Base-by-base conservation (phyloP, 2,113 vertebrate species). In the Peromyscus leucopus region DNA sequence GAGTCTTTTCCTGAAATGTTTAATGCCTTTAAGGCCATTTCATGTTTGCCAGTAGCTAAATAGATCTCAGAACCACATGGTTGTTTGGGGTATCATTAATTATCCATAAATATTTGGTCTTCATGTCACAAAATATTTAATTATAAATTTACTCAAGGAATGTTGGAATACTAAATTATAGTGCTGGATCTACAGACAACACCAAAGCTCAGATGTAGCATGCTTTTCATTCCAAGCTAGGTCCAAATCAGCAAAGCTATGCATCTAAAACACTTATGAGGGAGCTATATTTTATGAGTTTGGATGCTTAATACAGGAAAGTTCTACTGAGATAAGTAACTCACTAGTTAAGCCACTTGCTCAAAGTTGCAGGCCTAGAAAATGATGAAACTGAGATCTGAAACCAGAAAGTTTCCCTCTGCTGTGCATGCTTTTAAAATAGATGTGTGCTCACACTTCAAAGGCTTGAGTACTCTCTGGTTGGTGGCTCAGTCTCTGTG, bases 11-110 rank as follows among this genome's bases (percentile, higher is more conserved):
- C 90, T 95, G 39, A 12, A 95, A 89, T 19, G 33, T 85, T 22
- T 90, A 92, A 55, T 57, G 78, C 24, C 33, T 13, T 63, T 71
- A 79, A 90, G 42, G 28, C 28, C 51, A 97, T 89, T 96, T 65
- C 11, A 59, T 65, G 2, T 33, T 11, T 76, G 1, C 36, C 84
- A 10, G 22, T 39, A 87, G 48, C n/a, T 7, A 95, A 93, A 12
- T 42, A 1, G 36, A 89, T 57, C n/a, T 78, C 33, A 11, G 90
- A 96, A 96, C 95, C 65, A 72, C 31, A 21, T n/a, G 96, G 91
- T 84, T 96, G 0, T 51, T 86, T 8, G 0, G 13, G 8, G 6
- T 46, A 76, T 39, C 7, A 59, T 84, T 90, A 93, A 93, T 65
- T 93, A 83, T 39, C 86, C 87, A 84, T 4, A 59, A 75, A 61